These are phyloP conservation scores for Dermochelys coriacea DNA, from an alignment of 2,797 vertebrate genomes.

Conservation along the genomic window DNA sequence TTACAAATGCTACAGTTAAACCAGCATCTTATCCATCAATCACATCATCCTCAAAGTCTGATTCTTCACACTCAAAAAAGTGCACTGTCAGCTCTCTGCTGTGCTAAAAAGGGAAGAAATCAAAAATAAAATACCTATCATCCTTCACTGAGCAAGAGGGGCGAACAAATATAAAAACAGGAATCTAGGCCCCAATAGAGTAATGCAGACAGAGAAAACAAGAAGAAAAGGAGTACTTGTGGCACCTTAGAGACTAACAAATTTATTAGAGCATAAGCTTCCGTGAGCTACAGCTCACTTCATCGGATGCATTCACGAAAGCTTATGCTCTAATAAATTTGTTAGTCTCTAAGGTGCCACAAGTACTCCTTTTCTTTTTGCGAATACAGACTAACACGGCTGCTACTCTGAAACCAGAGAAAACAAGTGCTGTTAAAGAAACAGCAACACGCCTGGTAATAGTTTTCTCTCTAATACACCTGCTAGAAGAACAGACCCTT, in stretches of 20 bases:
- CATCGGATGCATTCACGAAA: no score
- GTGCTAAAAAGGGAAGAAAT: background rate
- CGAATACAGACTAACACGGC: no score
- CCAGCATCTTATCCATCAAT: background rate
- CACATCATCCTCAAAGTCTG: background rate
- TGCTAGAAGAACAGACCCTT: background rate
- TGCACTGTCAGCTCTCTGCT: background rate
- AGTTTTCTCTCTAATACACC: background rate
- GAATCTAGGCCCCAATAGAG: fast-evolving
- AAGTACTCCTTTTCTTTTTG: no score
- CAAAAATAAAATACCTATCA: fast-evolving
- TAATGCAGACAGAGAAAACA: background rate
- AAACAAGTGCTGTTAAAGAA: background rate
- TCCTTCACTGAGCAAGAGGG: background rate
- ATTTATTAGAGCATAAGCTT: no score
- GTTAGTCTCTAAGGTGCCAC: no score
- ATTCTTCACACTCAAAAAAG: background rate
- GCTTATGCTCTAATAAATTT: no score
- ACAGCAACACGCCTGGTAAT: background rate
- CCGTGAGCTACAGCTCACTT: no score
- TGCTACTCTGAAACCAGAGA: no score
- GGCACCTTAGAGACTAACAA: no score
- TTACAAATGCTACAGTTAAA: background rate
- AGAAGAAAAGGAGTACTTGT: no score
- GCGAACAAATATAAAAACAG: background rate